Conservation (phyloP, 1,140 invertebrate genomes). For the Ips nitidus region DNA sequence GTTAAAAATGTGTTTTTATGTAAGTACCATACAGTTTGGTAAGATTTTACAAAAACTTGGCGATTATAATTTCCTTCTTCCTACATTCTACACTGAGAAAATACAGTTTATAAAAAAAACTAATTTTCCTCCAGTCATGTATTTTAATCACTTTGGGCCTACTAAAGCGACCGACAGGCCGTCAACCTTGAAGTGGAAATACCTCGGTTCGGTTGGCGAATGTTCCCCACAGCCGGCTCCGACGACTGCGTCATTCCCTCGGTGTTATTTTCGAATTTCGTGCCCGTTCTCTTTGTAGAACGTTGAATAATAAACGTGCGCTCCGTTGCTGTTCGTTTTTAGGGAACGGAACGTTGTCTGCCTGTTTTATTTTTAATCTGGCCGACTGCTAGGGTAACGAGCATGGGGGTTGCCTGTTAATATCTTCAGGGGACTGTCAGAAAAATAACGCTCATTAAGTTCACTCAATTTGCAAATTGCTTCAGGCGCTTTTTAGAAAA, state of each 20-base stretch:
- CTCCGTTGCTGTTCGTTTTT: slow-evolving; percentile 1
- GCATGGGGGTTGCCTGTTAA: too few relatives aligned
- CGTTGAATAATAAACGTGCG: slow-evolving; percentile 21
- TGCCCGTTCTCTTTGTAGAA: neutral
- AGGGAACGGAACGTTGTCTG: neutral
- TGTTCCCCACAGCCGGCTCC: slow-evolving; percentile 10
- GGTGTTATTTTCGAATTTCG: slow-evolving; percentile 26
- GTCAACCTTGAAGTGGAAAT: slow-evolving; percentile 18
- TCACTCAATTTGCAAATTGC: too few relatives aligned
- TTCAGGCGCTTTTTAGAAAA: too few relatives aligned
- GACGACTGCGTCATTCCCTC: slow-evolving; percentile 24
- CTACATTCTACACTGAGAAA: too few relatives aligned
- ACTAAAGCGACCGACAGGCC: slow-evolving; percentile 18
- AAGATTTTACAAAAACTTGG: too few relatives aligned
- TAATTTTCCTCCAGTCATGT: slow-evolving; percentile 7
- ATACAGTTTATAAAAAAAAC: neutral
- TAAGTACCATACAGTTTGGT: too few relatives aligned
- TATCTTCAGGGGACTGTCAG: too few relatives aligned
- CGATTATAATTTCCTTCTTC: too few relatives aligned
- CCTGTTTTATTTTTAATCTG: too few relatives aligned
- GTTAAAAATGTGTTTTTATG: too few relatives aligned
- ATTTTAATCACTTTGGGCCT: slow-evolving; percentile 13
- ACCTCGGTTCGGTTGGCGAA: neutral
- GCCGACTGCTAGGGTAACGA: too few relatives aligned
- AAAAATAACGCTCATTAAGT: too few relatives aligned